A percentile compares a stretch with the other conserved stretches of the same genome.
These are phyloP conservation scores for Ophthalmolycus amberensis DNA, from an alignment of 2,113 vertebrate genomes.

Conservation along the genomic window DNA sequence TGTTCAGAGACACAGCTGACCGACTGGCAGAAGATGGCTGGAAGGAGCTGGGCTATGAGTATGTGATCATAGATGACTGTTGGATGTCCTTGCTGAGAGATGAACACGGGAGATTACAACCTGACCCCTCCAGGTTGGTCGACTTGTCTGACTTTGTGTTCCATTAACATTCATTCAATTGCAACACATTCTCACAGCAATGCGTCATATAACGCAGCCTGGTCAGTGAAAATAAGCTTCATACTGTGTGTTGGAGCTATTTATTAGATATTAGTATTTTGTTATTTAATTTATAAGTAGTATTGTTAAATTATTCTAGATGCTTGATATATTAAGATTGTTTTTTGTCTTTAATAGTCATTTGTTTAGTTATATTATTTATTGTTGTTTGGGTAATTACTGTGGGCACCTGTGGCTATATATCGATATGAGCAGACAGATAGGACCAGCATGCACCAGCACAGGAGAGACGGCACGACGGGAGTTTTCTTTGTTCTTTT, in stretches of 20 bases:
- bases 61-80: slow-evolving; percentile 92
- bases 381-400: too few species aligned
- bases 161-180: background rate
- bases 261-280: too few species aligned
- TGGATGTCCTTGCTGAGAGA: slow-evolving; percentile 88
- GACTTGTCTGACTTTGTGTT: background rate
- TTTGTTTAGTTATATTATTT: too few species aligned
- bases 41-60: slow-evolving; percentile 77
- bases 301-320: too few species aligned
- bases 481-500: too few species aligned
- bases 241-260: background rate
- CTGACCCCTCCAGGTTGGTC: slow-evolving; percentile 82
- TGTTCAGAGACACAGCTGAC: slow-evolving; percentile 90
- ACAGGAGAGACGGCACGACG: too few species aligned
- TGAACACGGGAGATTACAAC: slow-evolving; percentile 71
- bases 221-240: background rate
- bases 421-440: too few species aligned
- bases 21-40: slow-evolving; percentile 82
- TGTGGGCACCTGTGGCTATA: too few species aligned
- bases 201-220: background rate
- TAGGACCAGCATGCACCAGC: too few species aligned
- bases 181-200: background rate
- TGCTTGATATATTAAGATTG: too few species aligned
- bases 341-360: too few species aligned
- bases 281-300: too few species aligned